Conservation (phyloP, 2,113 vertebrate species). For the Cygnus buccinator region DNA sequence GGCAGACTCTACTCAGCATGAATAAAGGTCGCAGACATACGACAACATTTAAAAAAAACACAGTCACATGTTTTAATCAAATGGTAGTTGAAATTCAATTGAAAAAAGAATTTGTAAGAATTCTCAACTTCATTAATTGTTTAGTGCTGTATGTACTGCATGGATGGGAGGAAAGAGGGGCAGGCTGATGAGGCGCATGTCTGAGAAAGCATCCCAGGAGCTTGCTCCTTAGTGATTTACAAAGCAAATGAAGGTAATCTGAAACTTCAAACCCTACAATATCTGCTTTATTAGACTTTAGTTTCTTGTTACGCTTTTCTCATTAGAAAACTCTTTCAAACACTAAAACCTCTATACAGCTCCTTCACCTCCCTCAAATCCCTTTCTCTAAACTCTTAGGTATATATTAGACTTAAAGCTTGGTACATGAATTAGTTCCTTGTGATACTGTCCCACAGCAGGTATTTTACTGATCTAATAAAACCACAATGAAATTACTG, state of each 20-base stretch:
- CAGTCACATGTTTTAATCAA: constrained; percentile 19
- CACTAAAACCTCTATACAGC: constrained; percentile 46
- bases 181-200: not conserved
- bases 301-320: constrained; percentile 63
- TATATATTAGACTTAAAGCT: constrained; percentile 32
- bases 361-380: constrained; percentile 27
- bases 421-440: constrained; percentile 51
- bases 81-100: not conserved
- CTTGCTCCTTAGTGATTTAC: constrained; percentile 41
- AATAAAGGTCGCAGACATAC: constrained; percentile 14
- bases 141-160: not conserved
- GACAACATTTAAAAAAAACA: not conserved
- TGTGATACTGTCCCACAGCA: constrained; percentile 35
- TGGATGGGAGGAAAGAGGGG: not conserved
- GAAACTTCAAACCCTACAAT: constrained; percentile 58
- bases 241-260: constrained; percentile 55
- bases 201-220: not conserved
- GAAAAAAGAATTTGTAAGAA: constrained; percentile 19
- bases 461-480: constrained; percentile 65
- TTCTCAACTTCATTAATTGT: not conserved
- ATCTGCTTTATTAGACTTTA: constrained; percentile 56
- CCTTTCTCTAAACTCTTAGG: constrained; percentile 17
- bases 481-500: constrained; percentile 71
- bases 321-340: constrained; percentile 57
- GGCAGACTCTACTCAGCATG: constrained; percentile 3